A percentile compares a stretch with the other conserved stretches of the same genome.
These are phyloP conservation scores for Sula dactylatra DNA, from an alignment of 2,113 vertebrate species.

Conservation along the genomic window DNA sequence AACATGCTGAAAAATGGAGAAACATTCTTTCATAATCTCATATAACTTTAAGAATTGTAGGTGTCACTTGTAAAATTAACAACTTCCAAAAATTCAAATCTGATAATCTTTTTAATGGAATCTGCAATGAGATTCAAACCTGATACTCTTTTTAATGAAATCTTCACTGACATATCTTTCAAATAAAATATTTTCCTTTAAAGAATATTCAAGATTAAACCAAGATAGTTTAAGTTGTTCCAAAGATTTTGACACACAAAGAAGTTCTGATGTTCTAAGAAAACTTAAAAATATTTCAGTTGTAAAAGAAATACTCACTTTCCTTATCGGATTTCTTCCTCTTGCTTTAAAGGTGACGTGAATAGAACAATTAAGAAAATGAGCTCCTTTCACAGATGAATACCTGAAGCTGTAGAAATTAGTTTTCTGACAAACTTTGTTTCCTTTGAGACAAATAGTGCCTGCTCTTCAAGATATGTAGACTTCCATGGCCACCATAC, in stretches of 20 bases:
- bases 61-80: constrained; percentile 32
- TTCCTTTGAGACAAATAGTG: neutral
- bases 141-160: constrained; percentile 13
- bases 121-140: neutral
- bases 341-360: neutral
- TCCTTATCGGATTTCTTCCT: neutral
- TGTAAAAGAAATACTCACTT: neutral
- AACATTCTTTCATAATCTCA: constrained; percentile 22
- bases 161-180: neutral
- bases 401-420: neutral
- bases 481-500: neutral
- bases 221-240: neutral
- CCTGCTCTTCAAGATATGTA: neutral
- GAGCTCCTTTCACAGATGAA: neutral
- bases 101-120: constrained; percentile 10
- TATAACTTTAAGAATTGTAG: constrained; percentile 6
- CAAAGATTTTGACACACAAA: neutral
- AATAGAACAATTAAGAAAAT: neutral
- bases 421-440: neutral
- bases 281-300: neutral
- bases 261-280: neutral
- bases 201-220: neutral
- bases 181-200: constrained; percentile 45
- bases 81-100: constrained; percentile 8
- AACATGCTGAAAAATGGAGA: constrained; percentile 19